Conservation (phyloP, 2,113 vertebrate species). For the Perccottus glenii region DNA sequence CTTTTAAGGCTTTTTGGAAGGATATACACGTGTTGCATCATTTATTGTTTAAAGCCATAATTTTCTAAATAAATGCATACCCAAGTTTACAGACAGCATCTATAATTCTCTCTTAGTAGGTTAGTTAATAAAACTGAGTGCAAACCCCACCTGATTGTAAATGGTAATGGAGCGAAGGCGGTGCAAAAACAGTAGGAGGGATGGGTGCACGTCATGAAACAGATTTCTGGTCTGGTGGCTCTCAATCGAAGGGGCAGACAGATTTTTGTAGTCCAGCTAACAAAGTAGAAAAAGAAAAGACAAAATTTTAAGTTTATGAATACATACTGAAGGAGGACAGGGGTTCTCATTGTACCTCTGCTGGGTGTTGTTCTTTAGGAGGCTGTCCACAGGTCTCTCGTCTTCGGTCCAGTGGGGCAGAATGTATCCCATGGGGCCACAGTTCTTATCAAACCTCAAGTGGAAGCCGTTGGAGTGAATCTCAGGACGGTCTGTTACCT, state of each 20-base stretch:
- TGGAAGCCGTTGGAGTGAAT: slow-evolving; percentile 85
- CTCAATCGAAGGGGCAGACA: slow-evolving; percentile 78
- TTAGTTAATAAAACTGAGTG: too few relatives aligned
- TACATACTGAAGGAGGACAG: background rate
- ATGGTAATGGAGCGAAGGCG: slow-evolving; percentile 81
- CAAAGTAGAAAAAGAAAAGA: slow-evolving; percentile 1
- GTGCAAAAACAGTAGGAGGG: slow-evolving; percentile 82
- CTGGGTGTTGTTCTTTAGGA: slow-evolving; percentile 46
- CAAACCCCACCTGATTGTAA: slow-evolving; percentile 71
- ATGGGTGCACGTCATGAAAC: slow-evolving; percentile 82
- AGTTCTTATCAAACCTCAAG: slow-evolving; percentile 78
- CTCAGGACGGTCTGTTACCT: slow-evolving; percentile 82
- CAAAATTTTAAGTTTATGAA: background rate
- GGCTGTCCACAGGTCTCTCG: slow-evolving; percentile 52
- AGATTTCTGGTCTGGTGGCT: slow-evolving; percentile 81
- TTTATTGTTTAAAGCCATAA: too few relatives aligned
- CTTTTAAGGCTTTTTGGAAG: too few relatives aligned
- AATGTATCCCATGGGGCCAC: slow-evolving; percentile 83
- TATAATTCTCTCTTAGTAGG: too few relatives aligned
- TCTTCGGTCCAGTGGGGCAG: slow-evolving; percentile 81
- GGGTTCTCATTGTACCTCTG: slow-evolving; percentile 56
- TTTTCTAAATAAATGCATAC: too few relatives aligned
- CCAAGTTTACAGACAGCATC: too few relatives aligned
- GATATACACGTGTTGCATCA: too few relatives aligned
- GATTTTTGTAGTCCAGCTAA: slow-evolving; percentile 83